Evolutionary conservation across 1,140 invertebrate species (phyloP).

Genomic region (Pseudoatta argentina): DNA sequence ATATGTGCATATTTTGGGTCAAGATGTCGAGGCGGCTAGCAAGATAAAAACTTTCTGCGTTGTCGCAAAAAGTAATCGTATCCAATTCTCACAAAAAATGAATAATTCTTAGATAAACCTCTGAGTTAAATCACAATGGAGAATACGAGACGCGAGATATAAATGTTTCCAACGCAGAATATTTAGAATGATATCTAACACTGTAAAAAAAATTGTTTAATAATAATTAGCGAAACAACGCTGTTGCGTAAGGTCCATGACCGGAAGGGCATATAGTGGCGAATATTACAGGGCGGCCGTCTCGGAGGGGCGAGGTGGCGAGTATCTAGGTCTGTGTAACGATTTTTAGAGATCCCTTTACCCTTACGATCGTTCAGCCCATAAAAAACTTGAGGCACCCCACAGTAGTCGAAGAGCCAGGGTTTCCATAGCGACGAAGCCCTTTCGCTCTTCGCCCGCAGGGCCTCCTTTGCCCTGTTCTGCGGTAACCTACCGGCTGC

Average conservation of each 20-base stretch:
- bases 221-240: conserved; percentile 32
- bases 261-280: conserved; percentile 31
- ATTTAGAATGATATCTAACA: background rate
- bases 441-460: conserved; percentile 76
- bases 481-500: conserved; percentile 66
- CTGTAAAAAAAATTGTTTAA: background rate
- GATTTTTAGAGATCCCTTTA: conserved; percentile 81
- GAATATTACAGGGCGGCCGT: background rate
- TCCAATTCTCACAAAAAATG: background rate
- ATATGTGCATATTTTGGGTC: background rate
- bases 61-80: background rate
- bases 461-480: conserved; percentile 32
- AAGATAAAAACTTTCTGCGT: background rate
- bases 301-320: conserved; percentile 53
- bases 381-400: conserved; percentile 83
- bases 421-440: conserved; percentile 82
- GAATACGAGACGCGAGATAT: background rate
- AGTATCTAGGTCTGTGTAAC: conserved; percentile 83
- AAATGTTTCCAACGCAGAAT: background rate
- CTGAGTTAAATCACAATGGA: background rate
- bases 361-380: conserved; percentile 80
- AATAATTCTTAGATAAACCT: background rate
- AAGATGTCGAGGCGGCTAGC: background rate
- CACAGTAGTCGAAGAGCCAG: conserved; percentile 75
- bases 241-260: conserved; percentile 57